Conservation (phyloP, 2,797 vertebrate genomes). For the Lithobates sylvaticus region DNA sequence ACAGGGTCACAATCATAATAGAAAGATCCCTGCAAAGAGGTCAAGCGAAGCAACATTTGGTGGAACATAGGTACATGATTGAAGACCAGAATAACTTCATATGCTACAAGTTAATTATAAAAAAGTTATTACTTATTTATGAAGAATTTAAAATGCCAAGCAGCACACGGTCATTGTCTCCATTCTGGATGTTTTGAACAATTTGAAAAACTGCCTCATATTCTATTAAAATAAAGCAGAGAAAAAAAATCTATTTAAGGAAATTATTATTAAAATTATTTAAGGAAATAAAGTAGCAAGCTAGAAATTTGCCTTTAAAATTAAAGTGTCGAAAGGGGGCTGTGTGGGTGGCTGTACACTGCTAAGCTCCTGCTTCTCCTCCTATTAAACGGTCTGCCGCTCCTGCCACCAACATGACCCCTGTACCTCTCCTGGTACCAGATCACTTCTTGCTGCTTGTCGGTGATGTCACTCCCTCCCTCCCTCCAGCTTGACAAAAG, state of each 20-base stretch:
- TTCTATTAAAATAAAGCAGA: background rate
- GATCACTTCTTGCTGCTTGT: no score
- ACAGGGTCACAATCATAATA: slow-evolving; percentile 49
- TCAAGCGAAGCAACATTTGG: slow-evolving; percentile 38
- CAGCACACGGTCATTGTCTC: background rate
- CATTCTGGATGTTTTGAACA: background rate
- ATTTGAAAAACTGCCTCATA: background rate
- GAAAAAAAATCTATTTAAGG: background rate
- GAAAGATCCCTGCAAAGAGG: slow-evolving; percentile 38
- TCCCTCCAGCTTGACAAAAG: no score
- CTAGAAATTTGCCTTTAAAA: background rate
- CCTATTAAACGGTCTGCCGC: no score
- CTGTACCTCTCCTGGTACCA: no score
- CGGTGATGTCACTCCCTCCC: no score
- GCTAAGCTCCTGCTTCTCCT: no score
- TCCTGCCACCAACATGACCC: no score
- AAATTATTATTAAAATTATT: no score
- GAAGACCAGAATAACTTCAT: slow-evolving; percentile 49
- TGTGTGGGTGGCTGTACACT: no score
- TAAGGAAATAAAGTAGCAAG: background rate
- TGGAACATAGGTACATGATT: slow-evolving; percentile 52
- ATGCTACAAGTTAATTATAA: slow-evolving; percentile 47
- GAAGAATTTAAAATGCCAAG: slow-evolving; percentile 47
- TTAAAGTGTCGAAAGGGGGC: no score
- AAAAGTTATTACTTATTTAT: slow-evolving; percentile 51